phyloP scores from a whole-genome alignment of 64 coral and sea anemone species.

The Exaiptasia diaphana region DNA sequence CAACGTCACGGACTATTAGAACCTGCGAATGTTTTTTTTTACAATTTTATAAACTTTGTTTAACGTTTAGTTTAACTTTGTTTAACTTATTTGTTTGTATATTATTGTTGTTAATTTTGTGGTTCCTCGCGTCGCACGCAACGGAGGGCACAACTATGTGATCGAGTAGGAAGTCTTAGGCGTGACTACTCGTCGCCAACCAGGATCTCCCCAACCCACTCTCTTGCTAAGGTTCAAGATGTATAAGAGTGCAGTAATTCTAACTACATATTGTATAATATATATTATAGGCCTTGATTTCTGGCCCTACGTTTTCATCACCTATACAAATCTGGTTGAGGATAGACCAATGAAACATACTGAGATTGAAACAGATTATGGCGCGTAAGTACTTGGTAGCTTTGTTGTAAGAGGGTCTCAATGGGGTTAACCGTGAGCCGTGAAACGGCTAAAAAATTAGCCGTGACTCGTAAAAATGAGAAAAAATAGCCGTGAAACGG shows the following conservation, averaged over 20 bases:
- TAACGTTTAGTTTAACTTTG: neutral
- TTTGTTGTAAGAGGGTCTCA: neutral
- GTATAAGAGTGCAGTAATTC: too few species aligned
- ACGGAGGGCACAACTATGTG: too few species aligned
- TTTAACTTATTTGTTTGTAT: too few species aligned
- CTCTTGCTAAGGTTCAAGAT: too few species aligned
- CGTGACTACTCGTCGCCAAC: too few species aligned
- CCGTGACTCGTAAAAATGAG: neutral
- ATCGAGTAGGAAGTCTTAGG: too few species aligned
- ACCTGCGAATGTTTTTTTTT: neutral
- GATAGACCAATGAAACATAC: neutral
- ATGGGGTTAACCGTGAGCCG: neutral
- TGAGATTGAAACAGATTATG: conserved; percentile 1
- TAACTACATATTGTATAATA: too few species aligned
- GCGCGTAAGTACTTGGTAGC: neutral
- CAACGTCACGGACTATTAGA: neutral
- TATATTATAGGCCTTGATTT: neutral
- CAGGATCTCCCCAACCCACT: too few species aligned
- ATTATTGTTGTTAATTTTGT: too few species aligned
- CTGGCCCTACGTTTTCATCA: neutral
- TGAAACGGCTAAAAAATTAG: neutral
- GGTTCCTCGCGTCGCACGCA: too few species aligned
- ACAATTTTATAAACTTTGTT: neutral
- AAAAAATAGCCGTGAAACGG: too few species aligned
- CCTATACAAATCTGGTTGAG: neutral